phyloP scores from a whole-genome alignment of 1,140 invertebrate species.

The Heliconius nattereri region DNA sequence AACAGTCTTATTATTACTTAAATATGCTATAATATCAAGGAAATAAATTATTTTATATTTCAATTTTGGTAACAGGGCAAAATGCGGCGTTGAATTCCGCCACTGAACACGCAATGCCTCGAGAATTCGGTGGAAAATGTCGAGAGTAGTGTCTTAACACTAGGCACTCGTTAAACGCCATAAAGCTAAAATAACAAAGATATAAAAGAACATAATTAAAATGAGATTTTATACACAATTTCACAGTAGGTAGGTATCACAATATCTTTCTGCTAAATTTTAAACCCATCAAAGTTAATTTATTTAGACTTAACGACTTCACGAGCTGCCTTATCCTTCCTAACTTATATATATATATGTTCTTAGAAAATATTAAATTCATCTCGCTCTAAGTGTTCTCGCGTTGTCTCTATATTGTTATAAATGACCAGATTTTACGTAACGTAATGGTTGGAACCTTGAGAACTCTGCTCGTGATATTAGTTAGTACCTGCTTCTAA shows the following conservation, averaged over 20 bases:
- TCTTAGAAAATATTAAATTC: neutral
- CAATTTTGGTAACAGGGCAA: too few species aligned
- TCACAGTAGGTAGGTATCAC: neutral
- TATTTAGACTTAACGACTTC: neutral
- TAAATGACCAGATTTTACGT: neutral
- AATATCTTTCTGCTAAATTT: neutral
- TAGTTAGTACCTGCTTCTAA: neutral
- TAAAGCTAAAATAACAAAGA: too few species aligned
- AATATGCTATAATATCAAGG: too few species aligned
- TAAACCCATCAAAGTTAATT: neutral
- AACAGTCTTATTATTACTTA: too few species aligned
- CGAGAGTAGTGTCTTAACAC: too few species aligned
- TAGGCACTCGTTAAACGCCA: too few species aligned
- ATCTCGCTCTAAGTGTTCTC: neutral
- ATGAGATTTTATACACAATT: neutral
- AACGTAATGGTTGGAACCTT: slow-evolving; percentile 3
- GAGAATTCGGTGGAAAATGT: too few species aligned
- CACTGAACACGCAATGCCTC: too few species aligned
- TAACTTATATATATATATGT: neutral
- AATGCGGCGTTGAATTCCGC: too few species aligned
- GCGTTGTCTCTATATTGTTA: neutral
- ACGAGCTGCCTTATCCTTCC: neutral
- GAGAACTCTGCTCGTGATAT: neutral
- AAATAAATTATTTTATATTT: too few species aligned
- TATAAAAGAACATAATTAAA: neutral